Base-by-base conservation (phyloP, 2,888 invertebrate genomes). In the Alcis repandata region DNA sequence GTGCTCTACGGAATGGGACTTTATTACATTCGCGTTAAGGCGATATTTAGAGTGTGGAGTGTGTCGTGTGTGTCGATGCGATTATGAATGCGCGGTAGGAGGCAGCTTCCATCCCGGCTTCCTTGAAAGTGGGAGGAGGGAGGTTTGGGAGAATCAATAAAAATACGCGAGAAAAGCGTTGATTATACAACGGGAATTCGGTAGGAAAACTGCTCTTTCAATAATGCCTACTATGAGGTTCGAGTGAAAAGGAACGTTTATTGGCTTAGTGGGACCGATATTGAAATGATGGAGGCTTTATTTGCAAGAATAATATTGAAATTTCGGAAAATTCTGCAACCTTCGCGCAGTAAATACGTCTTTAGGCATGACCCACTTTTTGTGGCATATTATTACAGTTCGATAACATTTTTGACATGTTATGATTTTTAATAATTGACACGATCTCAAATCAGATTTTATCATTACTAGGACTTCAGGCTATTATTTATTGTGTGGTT, bases 21-120 rank as follows among this genome's bases (percentile, higher is more conserved):
- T 79, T 92, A 87, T 75, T 52, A 58, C 61, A 67, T 76, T 70
- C 63, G 72, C 62, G 72, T 79, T 87, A 90, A 84, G 89, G 87
- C 81, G 70, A 82, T 75, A 73, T 91, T 89, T 86, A 74, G 79
- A 70, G 68, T 78, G 79, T 69, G 66, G 74, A 63, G 72, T 76
- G 79, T 80, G 83, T 84, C 85, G 85, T 85, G 86, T 90, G 86
- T 92, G 91, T 85, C 91, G 90, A 92, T 92, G 87, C 88, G 90
- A 92, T 92, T 92, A 92, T 92, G 92, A 92, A 93, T 92, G 92
- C 92, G 90, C 89, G 87, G 92, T 91, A 92, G 92, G 92, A 91
- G 92, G 91, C 84, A 88, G 91, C 90, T 88, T 85, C 90, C 90
- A 88, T 78, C 86, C 87, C 91, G 86, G 88, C 89, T 90, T 90